phyloP scores from a whole-genome alignment of 2,797 vertebrate species.

The Platalea minor region DNA sequence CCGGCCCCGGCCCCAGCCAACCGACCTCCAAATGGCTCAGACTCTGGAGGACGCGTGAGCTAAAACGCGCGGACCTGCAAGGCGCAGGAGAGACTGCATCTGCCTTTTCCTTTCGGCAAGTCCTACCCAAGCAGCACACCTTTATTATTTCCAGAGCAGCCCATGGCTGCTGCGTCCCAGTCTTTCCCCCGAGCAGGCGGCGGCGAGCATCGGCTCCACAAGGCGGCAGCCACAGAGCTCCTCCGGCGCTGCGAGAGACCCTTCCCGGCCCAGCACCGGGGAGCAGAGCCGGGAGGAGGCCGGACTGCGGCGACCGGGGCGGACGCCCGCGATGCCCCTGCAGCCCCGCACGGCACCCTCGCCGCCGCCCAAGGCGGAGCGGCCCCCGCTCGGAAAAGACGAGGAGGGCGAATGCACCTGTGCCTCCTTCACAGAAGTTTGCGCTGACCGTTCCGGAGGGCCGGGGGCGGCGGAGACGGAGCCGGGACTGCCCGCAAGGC shows the following conservation, averaged over 20 bases:
- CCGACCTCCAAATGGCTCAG: background rate
- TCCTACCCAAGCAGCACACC: background rate
- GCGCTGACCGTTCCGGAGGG: background rate
- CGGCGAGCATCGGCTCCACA: background rate
- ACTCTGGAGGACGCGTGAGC: background rate
- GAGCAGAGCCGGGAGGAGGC: background rate
- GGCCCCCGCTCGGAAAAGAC: background rate
- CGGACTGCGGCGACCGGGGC: background rate
- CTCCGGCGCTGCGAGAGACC: background rate
- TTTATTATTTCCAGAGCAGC: rapidly evolving
- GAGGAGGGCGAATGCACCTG: background rate
- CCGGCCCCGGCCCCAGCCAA: no score
- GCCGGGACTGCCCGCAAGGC: background rate
- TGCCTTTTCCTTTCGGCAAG: background rate
- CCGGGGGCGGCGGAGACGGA: background rate
- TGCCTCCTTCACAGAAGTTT: background rate
- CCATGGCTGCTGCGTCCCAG: background rate
- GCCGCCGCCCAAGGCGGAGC: background rate
- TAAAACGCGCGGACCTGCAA: rapidly evolving
- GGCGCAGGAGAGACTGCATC: background rate
- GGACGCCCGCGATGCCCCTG: background rate
- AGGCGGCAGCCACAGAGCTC: background rate
- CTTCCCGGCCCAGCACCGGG: no score
- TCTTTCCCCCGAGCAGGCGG: background rate
- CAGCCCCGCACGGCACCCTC: background rate